These are phyloP conservation scores for Anolis carolinensis DNA, from an alignment of 2,113 vertebrate species.

Conservation along the genomic window DNA sequence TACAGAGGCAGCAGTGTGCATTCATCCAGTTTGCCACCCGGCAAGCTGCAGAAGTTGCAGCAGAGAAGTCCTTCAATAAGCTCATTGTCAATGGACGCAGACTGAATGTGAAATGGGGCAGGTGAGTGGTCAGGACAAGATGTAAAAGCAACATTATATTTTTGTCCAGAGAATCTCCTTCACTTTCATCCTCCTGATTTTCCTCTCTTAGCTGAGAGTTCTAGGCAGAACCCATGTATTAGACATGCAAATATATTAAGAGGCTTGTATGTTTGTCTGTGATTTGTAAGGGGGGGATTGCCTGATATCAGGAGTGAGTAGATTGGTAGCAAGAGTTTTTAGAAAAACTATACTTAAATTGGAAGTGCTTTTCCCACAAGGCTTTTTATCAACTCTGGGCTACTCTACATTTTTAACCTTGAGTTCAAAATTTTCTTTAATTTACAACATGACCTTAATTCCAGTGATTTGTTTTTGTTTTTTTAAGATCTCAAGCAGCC, in stretches of 20 bases:
- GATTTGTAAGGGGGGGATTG: not conserved
- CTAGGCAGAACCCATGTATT: not conserved
- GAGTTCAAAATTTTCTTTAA: not conserved
- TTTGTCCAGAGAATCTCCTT: not conserved
- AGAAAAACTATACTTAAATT: not conserved
- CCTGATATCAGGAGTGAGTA: not conserved
- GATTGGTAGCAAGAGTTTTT: not conserved
- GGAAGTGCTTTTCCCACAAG: not conserved
- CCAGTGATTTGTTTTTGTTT: conserved; percentile 9
- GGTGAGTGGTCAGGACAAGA: conserved; percentile 70
- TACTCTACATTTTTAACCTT: not conserved
- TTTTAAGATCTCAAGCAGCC: conserved; percentile 88
- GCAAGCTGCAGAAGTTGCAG: conserved; percentile 91
- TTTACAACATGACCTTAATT: not conserved
- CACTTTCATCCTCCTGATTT: not conserved
- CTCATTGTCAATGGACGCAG: conserved; percentile 95
- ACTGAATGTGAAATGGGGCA: conserved; percentile 98
- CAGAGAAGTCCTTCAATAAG: conserved; percentile 98
- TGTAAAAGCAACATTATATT: not conserved
- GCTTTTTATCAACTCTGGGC: not conserved
- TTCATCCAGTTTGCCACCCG: conserved; percentile 98
- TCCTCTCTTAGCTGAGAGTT: not conserved
- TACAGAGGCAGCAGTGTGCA: conserved; percentile 96
- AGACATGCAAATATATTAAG: not conserved
- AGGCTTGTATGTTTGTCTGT: not conserved